Conservation (phyloP, 2,113 vertebrate genomes). For the Typhlomys cinereus region DNA sequence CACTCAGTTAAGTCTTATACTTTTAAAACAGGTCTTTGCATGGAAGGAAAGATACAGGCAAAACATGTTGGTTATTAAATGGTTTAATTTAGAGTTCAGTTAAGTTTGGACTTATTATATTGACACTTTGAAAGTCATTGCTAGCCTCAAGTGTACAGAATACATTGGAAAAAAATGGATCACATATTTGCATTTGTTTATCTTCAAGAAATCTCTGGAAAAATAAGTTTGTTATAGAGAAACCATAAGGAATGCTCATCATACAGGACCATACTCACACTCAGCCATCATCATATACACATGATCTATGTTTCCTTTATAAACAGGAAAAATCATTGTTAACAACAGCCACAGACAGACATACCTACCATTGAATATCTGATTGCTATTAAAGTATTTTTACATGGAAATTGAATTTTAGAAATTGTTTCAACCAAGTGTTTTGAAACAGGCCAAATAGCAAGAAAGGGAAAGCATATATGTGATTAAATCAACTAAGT, state of each 20-base stretch:
- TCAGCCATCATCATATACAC: background rate
- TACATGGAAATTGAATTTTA: background rate
- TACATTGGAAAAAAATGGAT: too few species aligned
- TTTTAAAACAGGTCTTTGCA: background rate
- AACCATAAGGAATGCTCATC: background rate
- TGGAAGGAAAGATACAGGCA: background rate
- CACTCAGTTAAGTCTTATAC: background rate
- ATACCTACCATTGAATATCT: rapidly evolving
- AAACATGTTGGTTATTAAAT: background rate
- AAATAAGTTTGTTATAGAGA: background rate
- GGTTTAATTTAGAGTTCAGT: background rate
- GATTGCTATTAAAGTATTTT: background rate
- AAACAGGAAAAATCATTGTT: background rate
- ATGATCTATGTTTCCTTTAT: background rate
- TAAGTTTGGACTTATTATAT: background rate
- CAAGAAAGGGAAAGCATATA: background rate
- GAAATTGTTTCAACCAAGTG: background rate
- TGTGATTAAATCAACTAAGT: background rate
- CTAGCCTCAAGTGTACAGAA: rapidly evolving
- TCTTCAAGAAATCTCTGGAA: background rate
- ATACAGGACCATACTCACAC: background rate
- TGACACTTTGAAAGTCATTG: background rate
- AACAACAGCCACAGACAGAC: background rate
- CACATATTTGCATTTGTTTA: too few species aligned
- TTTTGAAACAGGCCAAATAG: background rate